Conservation (phyloP, 2,113 vertebrate genomes). For the Brachyhypopomus occidentalis region DNA sequence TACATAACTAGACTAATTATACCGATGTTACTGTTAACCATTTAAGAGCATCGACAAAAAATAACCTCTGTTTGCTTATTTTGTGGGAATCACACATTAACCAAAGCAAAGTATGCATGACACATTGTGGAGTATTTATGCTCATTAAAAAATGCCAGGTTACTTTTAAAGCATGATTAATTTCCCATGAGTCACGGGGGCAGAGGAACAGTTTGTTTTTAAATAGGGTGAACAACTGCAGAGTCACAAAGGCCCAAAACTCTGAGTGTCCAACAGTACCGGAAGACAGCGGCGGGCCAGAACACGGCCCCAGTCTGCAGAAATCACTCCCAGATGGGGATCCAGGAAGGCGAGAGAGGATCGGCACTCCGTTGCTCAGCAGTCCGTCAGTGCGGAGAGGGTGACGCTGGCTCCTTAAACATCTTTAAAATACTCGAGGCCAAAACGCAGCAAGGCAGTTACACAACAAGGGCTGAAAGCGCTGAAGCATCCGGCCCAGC, state of each 20-base stretch:
- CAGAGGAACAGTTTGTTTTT: slow-evolving; percentile 56
- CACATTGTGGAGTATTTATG: slow-evolving; percentile 34
- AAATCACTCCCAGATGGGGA: slow-evolving; percentile 73
- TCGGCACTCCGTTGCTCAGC: neutral
- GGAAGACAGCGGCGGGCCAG: slow-evolving; percentile 39
- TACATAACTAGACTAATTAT: neutral
- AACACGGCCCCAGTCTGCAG: slow-evolving; percentile 46
- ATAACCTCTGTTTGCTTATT: neutral
- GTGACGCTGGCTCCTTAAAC: slow-evolving; percentile 13
- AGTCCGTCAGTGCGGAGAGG: slow-evolving; percentile 13
- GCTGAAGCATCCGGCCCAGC: neutral
- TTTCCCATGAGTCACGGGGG: slow-evolving; percentile 51
- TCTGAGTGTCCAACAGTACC: slow-evolving; percentile 42
- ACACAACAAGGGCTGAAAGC: neutral
- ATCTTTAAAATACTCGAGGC: slow-evolving; percentile 12
- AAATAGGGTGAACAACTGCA: slow-evolving; percentile 65
- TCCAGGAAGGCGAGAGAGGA: slow-evolving; percentile 56
- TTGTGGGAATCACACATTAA: slow-evolving; percentile 32
- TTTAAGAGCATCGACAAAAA: neutral
- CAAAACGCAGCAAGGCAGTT: slow-evolving; percentile 28
- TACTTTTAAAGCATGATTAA: slow-evolving; percentile 43
- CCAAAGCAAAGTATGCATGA: slow-evolving; percentile 12
- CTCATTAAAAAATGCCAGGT: slow-evolving; percentile 33
- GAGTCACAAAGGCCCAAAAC: slow-evolving; percentile 61
- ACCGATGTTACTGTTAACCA: neutral